Base-by-base conservation (phyloP, 2,797 vertebrate species). In the Lagocephalus sceleratus region DNA sequence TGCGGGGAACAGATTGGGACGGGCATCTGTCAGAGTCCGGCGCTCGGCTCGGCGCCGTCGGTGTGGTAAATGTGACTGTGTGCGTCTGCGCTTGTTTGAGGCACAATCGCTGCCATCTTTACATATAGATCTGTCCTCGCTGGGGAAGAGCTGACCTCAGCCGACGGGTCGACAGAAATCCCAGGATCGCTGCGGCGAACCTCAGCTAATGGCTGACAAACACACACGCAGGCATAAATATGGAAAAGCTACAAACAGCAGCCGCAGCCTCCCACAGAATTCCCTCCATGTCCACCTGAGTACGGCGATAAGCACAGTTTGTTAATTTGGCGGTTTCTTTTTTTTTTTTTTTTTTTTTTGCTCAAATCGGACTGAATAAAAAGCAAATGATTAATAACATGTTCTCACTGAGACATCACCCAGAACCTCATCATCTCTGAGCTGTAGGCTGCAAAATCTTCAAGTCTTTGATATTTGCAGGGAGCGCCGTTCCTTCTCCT, bases 1-100 rank as follows among this genome's bases (percentile, higher is more conserved):
- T 90, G 88, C 82, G 75, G 82, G 73, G 79, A 88, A 83, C 82
- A 88, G 89, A 89, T 88, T 88, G 87, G 79, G 75, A 85, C 66
- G 66, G 66, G 75, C 78, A 77, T 76, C 81, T 76, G 83, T 86
- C 74, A 71, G 77, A 73, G 78, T 72, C 72, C 81, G 66, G 73
- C 52, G 57, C 73, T 68, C 59, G 14, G 51, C 64, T 70, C 72
- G 68, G 72, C 71, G 51, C 70, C 70, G 73, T 85, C 79, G 76
- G 67, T 77, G 74, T 65, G 83, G 73, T 67, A 84, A 85, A 85
- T 72, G 63, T 66, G 35, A 49, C 44, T 51, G 47, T 54, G 51
- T 50, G n/a, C 44, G 64, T 43, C 49, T 48, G 50, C 42, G 54
- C 21, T 21, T 47, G 29, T 11, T 45, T 43, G 55, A 45, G 54